phyloP scores from a whole-genome alignment of 2,888 invertebrate genomes.

The Incurvaria masculella region DNA sequence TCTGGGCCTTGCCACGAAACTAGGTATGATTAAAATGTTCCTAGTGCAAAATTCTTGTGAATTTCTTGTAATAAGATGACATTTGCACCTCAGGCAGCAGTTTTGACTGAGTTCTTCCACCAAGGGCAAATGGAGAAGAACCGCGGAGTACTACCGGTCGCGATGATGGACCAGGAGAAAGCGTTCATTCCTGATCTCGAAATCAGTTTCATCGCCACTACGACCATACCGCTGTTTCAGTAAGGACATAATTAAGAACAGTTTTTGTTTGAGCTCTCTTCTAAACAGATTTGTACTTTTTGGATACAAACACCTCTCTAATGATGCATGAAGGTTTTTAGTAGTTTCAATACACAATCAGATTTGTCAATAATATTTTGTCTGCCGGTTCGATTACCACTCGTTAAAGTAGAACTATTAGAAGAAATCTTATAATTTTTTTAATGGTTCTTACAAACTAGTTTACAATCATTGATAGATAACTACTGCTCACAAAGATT shows the following conservation, averaged over 20 bases:
- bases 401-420: no score
- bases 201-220: slow-evolving; percentile 63
- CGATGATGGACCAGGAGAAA: slow-evolving; percentile 80
- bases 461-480: no score
- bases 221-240: slow-evolving; percentile 51
- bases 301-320: background rate
- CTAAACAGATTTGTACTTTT: slow-evolving; percentile 5
- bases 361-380: no score
- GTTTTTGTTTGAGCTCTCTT: background rate
- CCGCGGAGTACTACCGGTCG: slow-evolving; percentile 66
- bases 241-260: slow-evolving; percentile 22
- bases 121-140: slow-evolving; percentile 84
- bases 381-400: no score
- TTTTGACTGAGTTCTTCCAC: slow-evolving; percentile 82
- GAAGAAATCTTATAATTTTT: no score
- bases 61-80: no score
- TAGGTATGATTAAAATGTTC: no score
- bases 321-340: background rate
- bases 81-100: slow-evolving; percentile 62
- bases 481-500: no score
- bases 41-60: no score
- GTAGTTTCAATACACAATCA: background rate
- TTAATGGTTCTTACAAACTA: no score
- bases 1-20: no score
- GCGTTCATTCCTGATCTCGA: slow-evolving; percentile 81